Conservation (phyloP, 2,888 invertebrate species). For the Melanostoma mellinum region DNA sequence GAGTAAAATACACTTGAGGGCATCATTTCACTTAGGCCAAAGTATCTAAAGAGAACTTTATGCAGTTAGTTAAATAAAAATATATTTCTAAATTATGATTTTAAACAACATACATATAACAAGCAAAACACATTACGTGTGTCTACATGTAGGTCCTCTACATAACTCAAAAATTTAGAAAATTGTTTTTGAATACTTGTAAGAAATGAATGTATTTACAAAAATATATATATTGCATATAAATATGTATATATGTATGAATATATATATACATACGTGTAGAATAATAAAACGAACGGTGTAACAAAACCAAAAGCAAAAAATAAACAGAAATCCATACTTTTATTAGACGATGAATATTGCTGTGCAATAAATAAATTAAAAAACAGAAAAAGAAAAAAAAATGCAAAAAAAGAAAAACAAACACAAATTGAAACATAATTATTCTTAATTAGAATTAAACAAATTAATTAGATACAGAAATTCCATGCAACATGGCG, state of each 20-base stretch:
- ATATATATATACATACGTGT: conserved; percentile 74
- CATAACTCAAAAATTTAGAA: conserved; percentile 55
- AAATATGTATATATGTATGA: conserved; percentile 73
- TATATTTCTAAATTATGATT: conserved; percentile 33
- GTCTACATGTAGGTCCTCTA: conserved; percentile 42
- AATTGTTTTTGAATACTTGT: conserved; percentile 59
- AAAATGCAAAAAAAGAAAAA: conserved; percentile 6
- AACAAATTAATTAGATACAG: conserved; percentile 59
- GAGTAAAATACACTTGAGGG: conserved; percentile 6
- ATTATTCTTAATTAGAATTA: conserved; percentile 70
- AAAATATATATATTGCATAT: conserved; percentile 74
- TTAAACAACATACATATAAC: conserved; percentile 26
- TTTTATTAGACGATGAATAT: conserved; percentile 63
- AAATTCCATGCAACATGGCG: conserved; percentile 68
- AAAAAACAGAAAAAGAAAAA: conserved; percentile 61
- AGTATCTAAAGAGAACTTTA: conserved; percentile 20
- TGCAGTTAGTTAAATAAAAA: conserved; percentile 27
- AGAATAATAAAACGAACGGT: conserved; percentile 76
- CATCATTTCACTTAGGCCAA: conserved; percentile 35
- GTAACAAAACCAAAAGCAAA: conserved; percentile 60
- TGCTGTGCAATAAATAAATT: conserved; percentile 74
- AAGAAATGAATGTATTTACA: conserved; percentile 74
- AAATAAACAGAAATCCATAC: conserved; percentile 48
- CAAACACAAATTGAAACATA: conserved; percentile 10
- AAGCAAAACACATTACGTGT: conserved; percentile 34